A percentile compares a stretch with the other conserved stretches of the same genome.
Conservation (phyloP, 1,140 invertebrate species). For the Cryptotermes secundus region DNA sequence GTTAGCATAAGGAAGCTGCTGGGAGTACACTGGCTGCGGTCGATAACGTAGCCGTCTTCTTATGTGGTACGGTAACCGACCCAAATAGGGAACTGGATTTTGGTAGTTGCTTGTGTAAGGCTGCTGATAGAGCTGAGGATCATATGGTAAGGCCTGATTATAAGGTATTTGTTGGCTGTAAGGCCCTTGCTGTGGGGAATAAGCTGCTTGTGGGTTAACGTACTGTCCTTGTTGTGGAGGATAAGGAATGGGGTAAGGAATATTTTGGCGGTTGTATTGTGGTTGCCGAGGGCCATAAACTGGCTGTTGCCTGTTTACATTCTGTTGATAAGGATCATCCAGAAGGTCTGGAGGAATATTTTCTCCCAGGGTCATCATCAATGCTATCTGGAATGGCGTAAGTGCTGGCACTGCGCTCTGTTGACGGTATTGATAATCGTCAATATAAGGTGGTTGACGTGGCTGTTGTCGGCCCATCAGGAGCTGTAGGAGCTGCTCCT, state of each 20-base stretch:
- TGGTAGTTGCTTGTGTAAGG: not conserved
- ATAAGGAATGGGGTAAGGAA: not conserved
- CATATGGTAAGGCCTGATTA: conserved; percentile 21
- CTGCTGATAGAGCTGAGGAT: conserved; percentile 13
- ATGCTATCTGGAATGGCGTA: conserved; percentile 24
- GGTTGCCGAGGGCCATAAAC: conserved; percentile 10
- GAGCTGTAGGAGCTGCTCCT: not conserved
- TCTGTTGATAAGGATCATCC: conserved; percentile 8
- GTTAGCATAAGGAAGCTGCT: not conserved
- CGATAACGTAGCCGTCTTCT: conserved; percentile 10
- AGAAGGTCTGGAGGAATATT: conserved; percentile 22
- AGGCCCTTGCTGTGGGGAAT: not conserved
- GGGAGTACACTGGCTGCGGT: not conserved
- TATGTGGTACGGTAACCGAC: conserved; percentile 7
- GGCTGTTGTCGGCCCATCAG: not conserved
- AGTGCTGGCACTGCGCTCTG: not conserved
- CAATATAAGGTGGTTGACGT: not conserved
- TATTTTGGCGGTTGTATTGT: not conserved
- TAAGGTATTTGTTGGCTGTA: conserved; percentile 5
- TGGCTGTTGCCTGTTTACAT: not conserved
- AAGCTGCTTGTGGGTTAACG: not conserved
- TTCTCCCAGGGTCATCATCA: conserved; percentile 26
- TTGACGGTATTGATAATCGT: not conserved
- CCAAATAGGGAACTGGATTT: not conserved
- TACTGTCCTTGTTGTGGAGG: not conserved